phyloP scores from a whole-genome alignment of 2,888 invertebrate species.

The Blastobasis lacticolella region DNA sequence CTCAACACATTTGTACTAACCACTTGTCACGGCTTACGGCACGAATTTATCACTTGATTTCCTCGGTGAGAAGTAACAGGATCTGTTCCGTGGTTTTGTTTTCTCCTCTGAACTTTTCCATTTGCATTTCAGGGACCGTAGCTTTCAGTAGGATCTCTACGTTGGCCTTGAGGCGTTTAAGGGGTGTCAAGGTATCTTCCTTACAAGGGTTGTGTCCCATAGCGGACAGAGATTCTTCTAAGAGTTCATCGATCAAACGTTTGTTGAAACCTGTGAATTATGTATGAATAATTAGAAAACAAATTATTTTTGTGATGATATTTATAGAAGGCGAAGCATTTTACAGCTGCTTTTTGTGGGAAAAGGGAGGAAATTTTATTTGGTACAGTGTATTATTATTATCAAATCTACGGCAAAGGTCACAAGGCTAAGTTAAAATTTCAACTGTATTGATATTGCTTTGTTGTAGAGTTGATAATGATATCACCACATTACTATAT shows the following conservation, averaged over 20 bases:
- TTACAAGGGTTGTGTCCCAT: conserved; percentile 81
- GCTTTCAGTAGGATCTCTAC: conserved; percentile 85
- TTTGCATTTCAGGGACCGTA: conserved; percentile 85
- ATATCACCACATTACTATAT: too few relatives aligned
- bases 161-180: conserved; percentile 81
- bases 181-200: conserved; percentile 69
- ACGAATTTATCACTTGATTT: conserved; percentile 28
- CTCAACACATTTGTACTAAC: too few relatives aligned
- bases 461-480: conserved; percentile 14
- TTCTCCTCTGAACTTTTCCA: conserved; percentile 83
- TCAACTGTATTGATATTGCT: conserved; percentile 5
- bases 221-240: conserved; percentile 83
- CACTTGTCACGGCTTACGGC: too few relatives aligned
- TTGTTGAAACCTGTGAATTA: conserved; percentile 71
- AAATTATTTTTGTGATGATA: background rate
- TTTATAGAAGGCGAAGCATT: conserved; percentile 1
- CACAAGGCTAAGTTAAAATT: too few relatives aligned
- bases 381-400: too few relatives aligned
- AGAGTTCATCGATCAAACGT: conserved; percentile 85
- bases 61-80: conserved; percentile 80
- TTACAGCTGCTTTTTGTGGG: too few relatives aligned
- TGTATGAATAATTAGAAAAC: too few relatives aligned
- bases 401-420: too few relatives aligned
- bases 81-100: conserved; percentile 86
- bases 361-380: too few relatives aligned